Conservation (phyloP, 2,888 invertebrate genomes). For the Melolontha melolontha region DNA sequence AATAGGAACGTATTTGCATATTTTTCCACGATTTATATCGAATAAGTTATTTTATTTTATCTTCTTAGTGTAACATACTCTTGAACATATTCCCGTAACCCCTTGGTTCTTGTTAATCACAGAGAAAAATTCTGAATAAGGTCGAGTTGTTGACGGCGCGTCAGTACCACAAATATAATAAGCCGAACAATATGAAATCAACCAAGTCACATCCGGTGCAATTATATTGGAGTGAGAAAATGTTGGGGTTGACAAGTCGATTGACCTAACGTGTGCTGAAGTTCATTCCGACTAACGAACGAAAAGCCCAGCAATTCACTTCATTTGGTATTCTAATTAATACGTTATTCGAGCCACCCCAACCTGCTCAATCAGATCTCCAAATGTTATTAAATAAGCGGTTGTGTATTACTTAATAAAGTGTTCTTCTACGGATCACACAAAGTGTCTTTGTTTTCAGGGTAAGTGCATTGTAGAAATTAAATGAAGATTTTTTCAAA, state of each 20-base stretch:
- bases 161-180: constrained; percentile 51
- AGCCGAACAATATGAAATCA: constrained; percentile 55
- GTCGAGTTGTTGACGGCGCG: background rate
- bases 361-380: too few species aligned
- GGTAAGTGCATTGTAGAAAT: too few species aligned
- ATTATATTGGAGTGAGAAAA: constrained; percentile 48
- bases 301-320: constrained; percentile 42
- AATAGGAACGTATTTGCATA: too few species aligned
- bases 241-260: constrained; percentile 48
- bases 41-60: too few species aligned
- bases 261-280: constrained; percentile 45
- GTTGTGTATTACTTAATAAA: too few species aligned
- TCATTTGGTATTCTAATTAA: constrained; percentile 53
- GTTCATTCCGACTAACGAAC: constrained; percentile 30
- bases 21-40: too few species aligned
- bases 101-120: constrained; percentile 3
- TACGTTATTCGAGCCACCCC: constrained; percentile 29
- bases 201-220: constrained; percentile 54
- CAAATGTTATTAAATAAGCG: too few species aligned
- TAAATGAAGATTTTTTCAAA: too few species aligned
- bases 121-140: background rate
- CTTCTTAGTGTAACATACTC: too few species aligned
- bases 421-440: too few species aligned
- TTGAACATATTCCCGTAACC: background rate
- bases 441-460: too few species aligned